phyloP scores from a whole-genome alignment of 2,888 invertebrate genomes.

The Diploptera punctata region DNA sequence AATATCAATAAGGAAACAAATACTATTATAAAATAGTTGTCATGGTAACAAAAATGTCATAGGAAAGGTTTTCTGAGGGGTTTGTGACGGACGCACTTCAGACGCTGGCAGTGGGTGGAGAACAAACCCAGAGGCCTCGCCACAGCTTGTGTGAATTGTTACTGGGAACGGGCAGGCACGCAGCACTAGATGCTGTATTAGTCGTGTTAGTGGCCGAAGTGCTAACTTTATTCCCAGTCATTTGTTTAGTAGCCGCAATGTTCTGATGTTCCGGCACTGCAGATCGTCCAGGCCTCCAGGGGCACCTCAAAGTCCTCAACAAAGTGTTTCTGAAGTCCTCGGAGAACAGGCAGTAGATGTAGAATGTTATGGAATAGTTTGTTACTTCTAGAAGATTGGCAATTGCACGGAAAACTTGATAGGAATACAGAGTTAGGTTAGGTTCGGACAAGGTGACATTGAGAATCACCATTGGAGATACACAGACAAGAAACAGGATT shows the following conservation, averaged over 20 bases:
- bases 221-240: background rate
- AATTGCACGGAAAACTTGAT: constrained; percentile 72
- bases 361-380: constrained; percentile 80
- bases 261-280: background rate
- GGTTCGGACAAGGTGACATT: constrained; percentile 70
- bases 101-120: no score
- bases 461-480: constrained; percentile 74
- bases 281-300: constrained; percentile 51
- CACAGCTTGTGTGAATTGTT: constrained; percentile 24
- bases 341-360: constrained; percentile 79
- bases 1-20: no score
- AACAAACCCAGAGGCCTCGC: constrained; percentile 11
- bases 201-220: constrained; percentile 22
- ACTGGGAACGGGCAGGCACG: background rate
- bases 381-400: constrained; percentile 77
- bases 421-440: constrained; percentile 66
- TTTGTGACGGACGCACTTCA: no score
- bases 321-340: constrained; percentile 77
- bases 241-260: background rate
- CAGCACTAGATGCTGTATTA: background rate
- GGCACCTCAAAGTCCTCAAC: constrained; percentile 67
- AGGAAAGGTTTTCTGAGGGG: no score
- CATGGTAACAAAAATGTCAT: no score
- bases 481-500: constrained; percentile 69
- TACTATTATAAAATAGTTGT: no score